phyloP scores from a whole-genome alignment of 1,140 invertebrate species.

The Zaprionus ghesquierei region DNA sequence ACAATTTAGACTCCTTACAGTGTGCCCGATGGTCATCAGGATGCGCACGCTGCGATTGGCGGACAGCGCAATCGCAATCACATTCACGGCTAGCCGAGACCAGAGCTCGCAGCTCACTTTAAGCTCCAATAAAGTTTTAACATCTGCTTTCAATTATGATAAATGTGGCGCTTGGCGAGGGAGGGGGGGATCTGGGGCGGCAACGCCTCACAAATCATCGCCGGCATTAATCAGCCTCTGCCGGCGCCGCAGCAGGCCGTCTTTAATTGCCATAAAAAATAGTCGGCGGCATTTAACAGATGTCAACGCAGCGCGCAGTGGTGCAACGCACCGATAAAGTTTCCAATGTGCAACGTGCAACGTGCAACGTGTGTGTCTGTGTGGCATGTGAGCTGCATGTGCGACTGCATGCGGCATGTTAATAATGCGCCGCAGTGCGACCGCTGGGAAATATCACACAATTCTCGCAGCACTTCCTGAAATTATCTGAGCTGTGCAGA shows the following conservation, averaged over 20 bases:
- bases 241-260: constrained; percentile 26
- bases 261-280: constrained; percentile 45
- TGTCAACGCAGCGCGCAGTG: constrained; percentile 17
- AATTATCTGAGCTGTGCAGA: not conserved
- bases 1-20: not conserved
- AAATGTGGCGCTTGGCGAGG: not conserved
- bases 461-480: not conserved
- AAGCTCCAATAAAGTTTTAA: constrained; percentile 24
- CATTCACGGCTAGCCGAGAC: constrained; percentile 1
- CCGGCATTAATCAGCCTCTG: constrained; percentile 19
- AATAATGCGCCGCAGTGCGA: too few relatives aligned
- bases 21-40: not conserved
- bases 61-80: constrained; percentile 1
- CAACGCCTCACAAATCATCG: constrained; percentile 39
- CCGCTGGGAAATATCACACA: not conserved
- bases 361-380: too few relatives aligned
- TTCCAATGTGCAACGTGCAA: too few relatives aligned
- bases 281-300: constrained; percentile 24
- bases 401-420: constrained; percentile 23
- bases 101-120: not conserved
- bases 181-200: not conserved
- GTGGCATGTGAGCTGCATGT: constrained; percentile 1
- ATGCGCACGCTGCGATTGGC: not conserved
- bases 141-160: constrained; percentile 52
- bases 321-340: constrained; percentile 12